Conservation (phyloP, 2,797 vertebrate species). For the Sternarchorhynchus goeldii region DNA sequence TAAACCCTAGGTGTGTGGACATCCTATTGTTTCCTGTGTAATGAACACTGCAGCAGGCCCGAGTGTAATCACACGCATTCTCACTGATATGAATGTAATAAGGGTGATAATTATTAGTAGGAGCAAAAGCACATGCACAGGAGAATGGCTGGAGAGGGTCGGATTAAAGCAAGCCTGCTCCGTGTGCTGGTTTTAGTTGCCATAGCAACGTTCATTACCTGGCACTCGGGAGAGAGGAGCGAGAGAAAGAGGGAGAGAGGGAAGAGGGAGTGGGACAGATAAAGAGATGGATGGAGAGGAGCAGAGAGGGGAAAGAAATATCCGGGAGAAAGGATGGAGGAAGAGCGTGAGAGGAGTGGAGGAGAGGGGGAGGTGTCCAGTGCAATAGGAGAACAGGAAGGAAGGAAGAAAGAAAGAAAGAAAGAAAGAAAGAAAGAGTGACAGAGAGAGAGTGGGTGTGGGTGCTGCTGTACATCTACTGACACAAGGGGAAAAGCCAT, state of each 20-base stretch:
- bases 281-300: slow-evolving; percentile 59
- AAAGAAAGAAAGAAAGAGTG: background rate
- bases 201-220: slow-evolving; percentile 85
- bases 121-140: slow-evolving; percentile 49
- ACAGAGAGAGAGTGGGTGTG: slow-evolving; percentile 16
- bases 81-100: slow-evolving; percentile 49
- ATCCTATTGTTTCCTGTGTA: slow-evolving; percentile 29
- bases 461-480: slow-evolving; percentile 33
- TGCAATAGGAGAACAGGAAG: slow-evolving; percentile 19
- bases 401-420: slow-evolving; percentile 10
- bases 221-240: slow-evolving; percentile 80
- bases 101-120: slow-evolving; percentile 54
- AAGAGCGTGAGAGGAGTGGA: slow-evolving; percentile 33
- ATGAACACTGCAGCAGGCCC: slow-evolving; percentile 22
- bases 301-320: slow-evolving; percentile 12
- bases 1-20: background rate
- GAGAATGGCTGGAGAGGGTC: slow-evolving; percentile 66
- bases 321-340: slow-evolving; percentile 29
- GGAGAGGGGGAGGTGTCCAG: background rate
- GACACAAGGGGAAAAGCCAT: slow-evolving; percentile 6
- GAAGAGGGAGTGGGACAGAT: slow-evolving; percentile 63
- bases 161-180: slow-evolving; percentile 81
- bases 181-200: slow-evolving; percentile 82
- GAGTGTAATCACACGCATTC: slow-evolving; percentile 29
- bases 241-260: slow-evolving; percentile 64